These are phyloP conservation scores for Austrofundulus limnaeus DNA, from an alignment of 2,113 vertebrate genomes.

Conservation along the genomic window DNA sequence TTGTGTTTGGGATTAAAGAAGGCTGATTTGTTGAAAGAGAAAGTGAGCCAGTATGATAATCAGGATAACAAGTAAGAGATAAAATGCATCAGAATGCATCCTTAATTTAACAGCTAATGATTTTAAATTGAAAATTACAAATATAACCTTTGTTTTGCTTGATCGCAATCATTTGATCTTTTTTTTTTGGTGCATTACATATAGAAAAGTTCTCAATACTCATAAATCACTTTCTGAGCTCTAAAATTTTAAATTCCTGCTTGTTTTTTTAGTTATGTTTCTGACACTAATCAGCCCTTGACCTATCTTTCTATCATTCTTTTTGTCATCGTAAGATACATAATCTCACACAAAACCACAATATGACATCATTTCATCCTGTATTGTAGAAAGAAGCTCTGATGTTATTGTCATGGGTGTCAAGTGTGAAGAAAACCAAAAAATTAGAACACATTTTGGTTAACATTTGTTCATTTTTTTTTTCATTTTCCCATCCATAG, in stretches of 20 bases:
- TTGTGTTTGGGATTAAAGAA: not conserved
- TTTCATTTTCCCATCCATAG: slow-evolving; percentile 13
- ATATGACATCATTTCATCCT: slow-evolving; percentile 42
- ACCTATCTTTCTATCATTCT: slow-evolving; percentile 22
- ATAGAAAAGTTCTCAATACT: slow-evolving; percentile 16
- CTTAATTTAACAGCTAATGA: not conserved
- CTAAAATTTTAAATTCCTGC: slow-evolving; percentile 6
- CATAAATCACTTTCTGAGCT: no score
- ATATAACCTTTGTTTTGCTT: slow-evolving; percentile 49
- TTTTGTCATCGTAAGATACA: slow-evolving; percentile 11
- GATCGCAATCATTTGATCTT: slow-evolving; percentile 28
- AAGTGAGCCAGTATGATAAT: no score
- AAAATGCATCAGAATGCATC: not conserved
- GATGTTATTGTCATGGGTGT: slow-evolving; percentile 14
- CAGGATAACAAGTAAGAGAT: not conserved
- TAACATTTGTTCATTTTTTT: slow-evolving; percentile 9
- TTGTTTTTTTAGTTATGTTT: slow-evolving; percentile 14
- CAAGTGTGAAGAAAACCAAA: slow-evolving; percentile 30
- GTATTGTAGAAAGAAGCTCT: slow-evolving; percentile 16
- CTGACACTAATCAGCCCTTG: slow-evolving; percentile 58
- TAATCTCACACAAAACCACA: slow-evolving; percentile 20
- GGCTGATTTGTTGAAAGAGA: not conserved
- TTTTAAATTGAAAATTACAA: slow-evolving; percentile 19
- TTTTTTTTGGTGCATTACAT: slow-evolving; percentile 26
- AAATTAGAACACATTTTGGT: slow-evolving; percentile 39